phyloP scores from a whole-genome alignment of 2,888 invertebrate species.

The Cryptophagus acutangulus region DNA sequence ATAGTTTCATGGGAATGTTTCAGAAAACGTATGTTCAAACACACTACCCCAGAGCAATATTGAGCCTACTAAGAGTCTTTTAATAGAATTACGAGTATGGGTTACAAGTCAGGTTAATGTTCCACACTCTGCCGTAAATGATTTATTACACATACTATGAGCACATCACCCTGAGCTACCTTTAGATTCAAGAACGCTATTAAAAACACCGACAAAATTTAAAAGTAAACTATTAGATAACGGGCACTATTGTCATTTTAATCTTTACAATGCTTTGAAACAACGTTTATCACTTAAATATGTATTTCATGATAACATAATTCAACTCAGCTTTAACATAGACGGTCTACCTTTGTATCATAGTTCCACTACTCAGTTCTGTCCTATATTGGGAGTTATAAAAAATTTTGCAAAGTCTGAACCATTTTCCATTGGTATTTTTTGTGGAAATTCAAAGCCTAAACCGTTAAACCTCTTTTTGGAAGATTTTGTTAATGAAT shows the following conservation, averaged over 20 bases:
- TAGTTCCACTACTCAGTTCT: conserved; percentile 16
- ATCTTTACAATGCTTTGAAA: no score
- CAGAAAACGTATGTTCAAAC: no score
- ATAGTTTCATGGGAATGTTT: no score
- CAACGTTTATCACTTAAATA: conserved; percentile 8
- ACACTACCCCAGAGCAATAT: no score
- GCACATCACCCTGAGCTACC: conserved; percentile 19
- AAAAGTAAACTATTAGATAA: conserved; percentile 7
- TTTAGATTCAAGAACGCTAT: conserved; percentile 16
- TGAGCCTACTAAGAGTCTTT: no score
- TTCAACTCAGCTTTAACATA: conserved; percentile 17
- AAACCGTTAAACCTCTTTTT: conserved; percentile 19
- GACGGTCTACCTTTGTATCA: conserved; percentile 17
- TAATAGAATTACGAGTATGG: no score
- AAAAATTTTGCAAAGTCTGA: conserved; percentile 10
- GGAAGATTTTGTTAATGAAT: conserved; percentile 22
- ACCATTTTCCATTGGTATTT: conserved; percentile 14
- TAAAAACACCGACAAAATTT: conserved; percentile 10
- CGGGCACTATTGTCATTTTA: conserved; percentile 11
- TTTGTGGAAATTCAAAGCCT: conserved; percentile 19
- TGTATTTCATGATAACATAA: conserved; percentile 3
- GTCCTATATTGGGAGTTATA: conserved; percentile 17
- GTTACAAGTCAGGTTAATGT: no score
- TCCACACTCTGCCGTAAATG: conserved; percentile 14
- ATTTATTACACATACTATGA: conserved; percentile 14